These are phyloP conservation scores for Drosophila jambulina DNA, from an alignment of 1,140 invertebrate genomes.

Conservation along the genomic window DNA sequence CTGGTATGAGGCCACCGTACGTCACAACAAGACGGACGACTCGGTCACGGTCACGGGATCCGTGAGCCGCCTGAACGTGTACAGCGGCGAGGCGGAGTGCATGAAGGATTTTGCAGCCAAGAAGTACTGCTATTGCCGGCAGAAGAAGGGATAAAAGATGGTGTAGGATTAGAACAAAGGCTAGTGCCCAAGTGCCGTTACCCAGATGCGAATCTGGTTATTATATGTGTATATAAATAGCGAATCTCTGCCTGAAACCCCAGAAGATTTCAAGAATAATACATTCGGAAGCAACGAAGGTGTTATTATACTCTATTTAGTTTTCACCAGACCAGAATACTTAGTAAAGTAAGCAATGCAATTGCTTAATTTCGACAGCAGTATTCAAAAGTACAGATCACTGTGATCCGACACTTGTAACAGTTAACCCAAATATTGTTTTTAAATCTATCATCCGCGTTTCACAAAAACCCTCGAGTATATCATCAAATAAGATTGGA, in stretches of 20 bases:
- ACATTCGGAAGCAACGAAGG: neutral
- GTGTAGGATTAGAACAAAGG: slow-evolving; percentile 24
- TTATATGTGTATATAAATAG: slow-evolving; percentile 10
- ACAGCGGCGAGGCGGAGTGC: slow-evolving; percentile 86
- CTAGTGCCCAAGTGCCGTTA: slow-evolving; percentile 60
- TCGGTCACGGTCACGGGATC: slow-evolving; percentile 74
- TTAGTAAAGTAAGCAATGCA: neutral
- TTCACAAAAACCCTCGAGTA: neutral
- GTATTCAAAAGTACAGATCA: neutral
- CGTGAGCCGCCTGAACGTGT: slow-evolving; percentile 88
- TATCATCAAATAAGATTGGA: neutral
- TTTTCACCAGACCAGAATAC: neutral
- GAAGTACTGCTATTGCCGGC: slow-evolving; percentile 86
- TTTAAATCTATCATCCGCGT: neutral
- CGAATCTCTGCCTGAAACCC: slow-evolving; percentile 4
- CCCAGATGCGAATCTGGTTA: slow-evolving; percentile 32
- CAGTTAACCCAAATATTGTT: neutral
- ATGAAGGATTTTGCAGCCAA: slow-evolving; percentile 86
- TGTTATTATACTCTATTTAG: neutral
- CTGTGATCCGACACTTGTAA: neutral
- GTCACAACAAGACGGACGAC: slow-evolving; percentile 72
- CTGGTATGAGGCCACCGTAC: slow-evolving; percentile 87
- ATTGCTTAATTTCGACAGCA: neutral
- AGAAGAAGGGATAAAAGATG: slow-evolving; percentile 39
- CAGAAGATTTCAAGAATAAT: neutral